A percentile compares a stretch with the other conserved stretches of the same genome.
These are phyloP conservation scores for Austrolebias charrua DNA, from an alignment of 2,797 vertebrate genomes.

Conservation along the genomic window DNA sequence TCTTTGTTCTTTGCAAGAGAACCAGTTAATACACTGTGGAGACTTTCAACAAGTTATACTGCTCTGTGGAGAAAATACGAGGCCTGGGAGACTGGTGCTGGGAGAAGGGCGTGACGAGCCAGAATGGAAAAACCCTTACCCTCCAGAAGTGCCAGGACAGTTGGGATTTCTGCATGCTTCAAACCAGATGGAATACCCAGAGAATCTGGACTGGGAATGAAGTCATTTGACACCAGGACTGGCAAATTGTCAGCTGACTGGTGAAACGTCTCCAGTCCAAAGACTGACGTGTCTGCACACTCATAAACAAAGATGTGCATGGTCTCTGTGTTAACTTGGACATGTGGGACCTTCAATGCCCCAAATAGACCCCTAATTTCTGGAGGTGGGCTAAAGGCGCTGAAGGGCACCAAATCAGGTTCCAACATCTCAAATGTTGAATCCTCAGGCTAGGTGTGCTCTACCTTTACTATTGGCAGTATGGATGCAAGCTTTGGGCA, in stretches of 20 bases:
- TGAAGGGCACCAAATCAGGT: not conserved
- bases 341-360: constrained; percentile 1
- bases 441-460: not conserved
- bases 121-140: constrained; percentile 1
- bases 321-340: not conserved
- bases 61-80: not conserved
- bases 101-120: not conserved
- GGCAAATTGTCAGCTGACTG: not conserved
- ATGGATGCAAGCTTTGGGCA: not conserved
- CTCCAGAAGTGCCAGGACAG: not conserved
- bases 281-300: not conserved
- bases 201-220: not conserved
- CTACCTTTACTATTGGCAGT: not conserved
- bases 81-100: not conserved
- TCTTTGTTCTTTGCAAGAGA: not conserved
- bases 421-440: not conserved
- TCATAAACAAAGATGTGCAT: not conserved
- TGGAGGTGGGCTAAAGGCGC: not conserved
- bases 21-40: not conserved
- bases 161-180: not conserved
- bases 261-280: not conserved
- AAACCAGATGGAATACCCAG: not conserved
- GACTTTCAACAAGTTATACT: not conserved
- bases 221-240: not conserved
- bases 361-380: not conserved